phyloP scores from a whole-genome alignment of 2,888 invertebrate species.

The Cenopis cana region DNA sequence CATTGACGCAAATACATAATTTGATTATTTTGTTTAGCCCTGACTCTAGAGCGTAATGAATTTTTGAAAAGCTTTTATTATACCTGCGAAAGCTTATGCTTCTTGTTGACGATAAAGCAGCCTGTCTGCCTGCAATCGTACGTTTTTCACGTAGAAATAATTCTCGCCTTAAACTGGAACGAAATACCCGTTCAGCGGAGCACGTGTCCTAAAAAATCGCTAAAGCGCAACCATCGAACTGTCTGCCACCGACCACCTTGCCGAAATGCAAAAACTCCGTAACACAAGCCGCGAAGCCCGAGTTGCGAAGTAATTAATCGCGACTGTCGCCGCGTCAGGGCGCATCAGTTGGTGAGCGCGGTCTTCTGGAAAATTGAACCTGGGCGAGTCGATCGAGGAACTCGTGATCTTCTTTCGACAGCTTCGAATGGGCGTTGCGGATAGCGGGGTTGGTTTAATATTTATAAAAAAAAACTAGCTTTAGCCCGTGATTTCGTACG shows the following conservation, averaged over 20 bases:
- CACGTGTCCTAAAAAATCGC: conserved; percentile 45
- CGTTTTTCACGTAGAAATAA: too few relatives aligned
- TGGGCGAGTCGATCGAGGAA: conserved; percentile 70
- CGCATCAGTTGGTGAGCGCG: conserved; percentile 72
- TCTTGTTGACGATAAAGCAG: too few relatives aligned
- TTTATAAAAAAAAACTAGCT: too few relatives aligned
- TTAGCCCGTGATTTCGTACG: too few relatives aligned
- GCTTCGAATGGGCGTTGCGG: conserved; percentile 9
- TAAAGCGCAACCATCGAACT: conserved; percentile 9
- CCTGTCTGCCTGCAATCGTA: too few relatives aligned
- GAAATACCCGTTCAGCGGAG: conserved; percentile 39
- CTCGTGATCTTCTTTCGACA: conserved; percentile 49
- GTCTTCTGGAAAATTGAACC: conserved; percentile 79
- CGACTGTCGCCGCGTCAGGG: conserved; percentile 77
- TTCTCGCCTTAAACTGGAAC: background rate
- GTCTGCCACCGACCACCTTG: conserved; percentile 25
- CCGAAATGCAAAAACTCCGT: conserved; percentile 60
- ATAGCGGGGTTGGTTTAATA: background rate
- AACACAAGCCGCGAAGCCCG: conserved; percentile 61
- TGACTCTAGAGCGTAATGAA: too few relatives aligned
- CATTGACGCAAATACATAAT: background rate
- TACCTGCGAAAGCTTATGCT: too few relatives aligned
- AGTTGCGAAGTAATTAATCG: conserved; percentile 74
- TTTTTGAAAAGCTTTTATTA: too few relatives aligned
- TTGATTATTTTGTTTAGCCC: conserved; percentile 33